Conservation (phyloP, 1,140 invertebrate species). For the Caenorhabditis elegans region DNA sequence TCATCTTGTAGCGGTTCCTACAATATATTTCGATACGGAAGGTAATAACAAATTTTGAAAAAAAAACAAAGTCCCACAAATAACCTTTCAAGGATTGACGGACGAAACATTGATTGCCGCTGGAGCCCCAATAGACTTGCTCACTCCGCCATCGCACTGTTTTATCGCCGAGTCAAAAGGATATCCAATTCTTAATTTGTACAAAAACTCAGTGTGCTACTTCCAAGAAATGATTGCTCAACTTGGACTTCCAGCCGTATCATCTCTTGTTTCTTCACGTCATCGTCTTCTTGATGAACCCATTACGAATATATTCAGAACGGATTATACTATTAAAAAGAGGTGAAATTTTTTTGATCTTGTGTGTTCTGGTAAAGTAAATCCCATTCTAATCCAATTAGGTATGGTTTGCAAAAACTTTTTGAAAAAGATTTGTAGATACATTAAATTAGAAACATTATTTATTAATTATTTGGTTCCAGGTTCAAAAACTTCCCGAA, state of each 20-base stretch:
- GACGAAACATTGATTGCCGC: slow-evolving; percentile 63
- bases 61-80: neutral
- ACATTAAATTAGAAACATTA: too few relatives aligned
- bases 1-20: slow-evolving; percentile 61
- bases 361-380: too few relatives aligned
- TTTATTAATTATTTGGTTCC: neutral
- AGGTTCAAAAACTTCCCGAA: slow-evolving; percentile 45
- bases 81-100: slow-evolving; percentile 48
- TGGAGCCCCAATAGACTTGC: slow-evolving; percentile 53
- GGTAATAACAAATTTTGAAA: neutral
- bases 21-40: slow-evolving; percentile 62
- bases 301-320: slow-evolving; percentile 56
- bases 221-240: slow-evolving; percentile 50
- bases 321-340: slow-evolving; percentile 64
- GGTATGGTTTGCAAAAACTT: too few relatives aligned
- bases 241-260: slow-evolving; percentile 41
- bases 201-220: slow-evolving; percentile 42
- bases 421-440: too few relatives aligned
- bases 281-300: slow-evolving; percentile 57
- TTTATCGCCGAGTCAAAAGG: neutral
- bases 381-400: too few relatives aligned
- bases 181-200: neutral
- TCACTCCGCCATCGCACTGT: slow-evolving; percentile 43
- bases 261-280: slow-evolving; percentile 46
- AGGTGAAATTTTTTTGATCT: slow-evolving; percentile 43